Base-by-base conservation (phyloP, 1,140 invertebrate species). In the Temnothorax curvispinosus region DNA sequence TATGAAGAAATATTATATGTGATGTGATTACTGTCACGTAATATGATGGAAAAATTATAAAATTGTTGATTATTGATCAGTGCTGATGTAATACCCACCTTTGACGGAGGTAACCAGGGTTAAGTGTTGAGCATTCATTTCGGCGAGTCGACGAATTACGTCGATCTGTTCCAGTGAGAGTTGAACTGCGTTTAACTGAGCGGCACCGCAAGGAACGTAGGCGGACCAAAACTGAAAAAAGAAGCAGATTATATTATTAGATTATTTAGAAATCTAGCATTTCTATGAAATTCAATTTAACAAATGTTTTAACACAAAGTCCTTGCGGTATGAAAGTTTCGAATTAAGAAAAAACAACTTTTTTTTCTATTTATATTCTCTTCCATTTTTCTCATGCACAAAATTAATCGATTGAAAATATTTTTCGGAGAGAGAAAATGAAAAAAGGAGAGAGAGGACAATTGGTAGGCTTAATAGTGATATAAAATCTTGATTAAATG, bases 131-230 rank as follows among this genome's bases (percentile, higher is more conserved):
- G 96, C 96, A 93, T 97, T 97, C 94, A 96, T 96, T 84, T 96
- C 95, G 32, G 98, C 97, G 60, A 98, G 96, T 93, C 98, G 96
- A 91, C 97, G 96, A 91, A 98, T 98, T 44, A 98, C 96, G 94
- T 98, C 98, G 89, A 98, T 97, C 94, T 98, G 98, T 93, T 98
- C 98, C 90, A 98, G 94, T n/a, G 97, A 97, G 82, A 97, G 94
- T 93, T 98, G 97, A 80, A 98, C 97, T 18, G 98, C 97, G 91
- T 98, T 97, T 89, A 97, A 96, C 94, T 97, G 97, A 93, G 98
- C 98, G 35, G 98, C 96, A 86, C 97, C 97, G 94, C 98, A 99
- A 6, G 97, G 97, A 21, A 98, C 98, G 94, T 98, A 99, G 1
- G 98, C 98, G 5, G 98, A 98, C 98, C 98, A 99, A 95, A 99